Percentiles rank a stretch among this genome's conserved stretches.
phyloP scores from a whole-genome alignment of 2,888 invertebrate genomes.

The Chrysotoxum bicinctum region DNA sequence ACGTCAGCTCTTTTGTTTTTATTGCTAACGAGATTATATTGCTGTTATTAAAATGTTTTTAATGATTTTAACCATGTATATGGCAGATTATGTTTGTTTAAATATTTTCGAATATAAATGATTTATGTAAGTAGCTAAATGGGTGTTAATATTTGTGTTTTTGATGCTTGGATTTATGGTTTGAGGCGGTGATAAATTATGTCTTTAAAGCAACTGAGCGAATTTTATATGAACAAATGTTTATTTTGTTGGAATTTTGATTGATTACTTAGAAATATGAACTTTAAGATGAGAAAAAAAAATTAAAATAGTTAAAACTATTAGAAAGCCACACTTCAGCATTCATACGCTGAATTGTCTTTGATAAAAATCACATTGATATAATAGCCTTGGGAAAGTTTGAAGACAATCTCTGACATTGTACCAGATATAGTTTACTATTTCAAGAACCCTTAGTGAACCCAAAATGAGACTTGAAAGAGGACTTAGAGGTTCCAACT shows the following conservation, averaged over 20 bases:
- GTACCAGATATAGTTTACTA: no score
- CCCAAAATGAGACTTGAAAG: no score
- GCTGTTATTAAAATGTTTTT: conserved; percentile 2
- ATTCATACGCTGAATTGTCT: no score
- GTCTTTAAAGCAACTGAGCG: neutral
- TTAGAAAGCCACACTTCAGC: no score
- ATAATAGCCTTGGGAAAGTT: no score
- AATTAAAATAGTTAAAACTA: no score
- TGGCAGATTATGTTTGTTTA: neutral
- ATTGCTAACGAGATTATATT: conserved; percentile 2
- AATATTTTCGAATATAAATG: neutral
- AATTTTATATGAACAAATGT: neutral
- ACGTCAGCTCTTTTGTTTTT: conserved; percentile 45
- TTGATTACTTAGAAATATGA: no score
- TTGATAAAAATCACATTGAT: no score
- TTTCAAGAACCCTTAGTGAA: no score
- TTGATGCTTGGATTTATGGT: neutral
- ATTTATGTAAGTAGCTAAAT: neutral
- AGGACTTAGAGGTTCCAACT: no score
- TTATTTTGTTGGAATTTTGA: neutral
- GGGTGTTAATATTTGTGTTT: neutral
- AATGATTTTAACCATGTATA: conserved; percentile 5
- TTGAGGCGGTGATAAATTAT: neutral
- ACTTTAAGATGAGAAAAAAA: no score
- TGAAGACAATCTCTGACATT: no score